Base-by-base conservation (phyloP, 2,888 invertebrate species). In the Pomacea canaliculata region DNA sequence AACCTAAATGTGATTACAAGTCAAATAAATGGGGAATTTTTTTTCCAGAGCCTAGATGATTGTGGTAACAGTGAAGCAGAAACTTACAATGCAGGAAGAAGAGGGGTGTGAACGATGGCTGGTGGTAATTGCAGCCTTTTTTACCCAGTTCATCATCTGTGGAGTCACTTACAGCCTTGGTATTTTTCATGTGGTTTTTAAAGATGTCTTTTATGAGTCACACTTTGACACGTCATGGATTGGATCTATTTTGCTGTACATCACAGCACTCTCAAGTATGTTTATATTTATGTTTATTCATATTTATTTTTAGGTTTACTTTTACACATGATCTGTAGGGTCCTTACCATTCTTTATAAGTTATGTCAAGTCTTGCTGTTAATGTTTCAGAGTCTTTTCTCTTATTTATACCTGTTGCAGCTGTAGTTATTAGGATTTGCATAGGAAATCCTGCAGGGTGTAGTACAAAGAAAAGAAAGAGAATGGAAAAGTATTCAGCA, bases 151-250 rank as follows among this genome's bases (percentile, higher is more conserved):
- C 76, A 86, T 88, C 67, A 79, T 88, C n/a, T 88, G 88, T 78
- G 88, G 88, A 8, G 86, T 88, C 62, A 86, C 88, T 10, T 88
- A 88, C 83, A 87, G 86, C 76, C 80, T 87, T 10, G 88, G 88
- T 0, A 84, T 88, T n/a, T 85, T 87, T 80, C 88, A 88, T 62
- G 83, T 87, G 23, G 82, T 87, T 59, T 87, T 88, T 75, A 83
- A 84, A 73, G 85, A 87, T 77, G 83, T 85, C 18, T 88, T 87
- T 72, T 81, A 83, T 12, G 81, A 83, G 71, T 84, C 85, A 67
- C 86, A 87, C 76, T 88, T 88, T 78, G 87, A 88, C 78, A 86
- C 88, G 23, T 86, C 88, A 68, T 88, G 88, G 88, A 81, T 85
- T 1, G 87, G 86, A 4, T 83, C 88, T 18, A 84, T 87, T 51